Base-by-base conservation (phyloP, 2,113 vertebrate species). In the Copsychus sechellarum region DNA sequence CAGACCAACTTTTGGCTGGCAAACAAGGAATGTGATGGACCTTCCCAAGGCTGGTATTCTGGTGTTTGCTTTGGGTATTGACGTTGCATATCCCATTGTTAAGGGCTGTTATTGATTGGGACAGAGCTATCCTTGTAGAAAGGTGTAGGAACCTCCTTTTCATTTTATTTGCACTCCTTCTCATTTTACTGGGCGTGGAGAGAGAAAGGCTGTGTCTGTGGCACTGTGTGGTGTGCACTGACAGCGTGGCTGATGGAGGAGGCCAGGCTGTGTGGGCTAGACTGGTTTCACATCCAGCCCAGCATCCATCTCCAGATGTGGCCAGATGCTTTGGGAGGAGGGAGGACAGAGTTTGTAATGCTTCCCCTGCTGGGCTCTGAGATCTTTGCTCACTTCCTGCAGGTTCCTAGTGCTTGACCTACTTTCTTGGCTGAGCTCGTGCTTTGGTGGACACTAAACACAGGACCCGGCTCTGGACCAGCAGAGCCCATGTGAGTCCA, bases 191-290 rank as follows among this genome's bases (percentile, higher is more conserved):
- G 53, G 34, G n/a, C 0, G 4, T n/a, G 12, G 28, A 47, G n/a
- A 73, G 21, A 62, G 77, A 25, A 58, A 79, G 43, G 24, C 23
- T 5, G 2, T 25, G 38, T 38, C 65, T 0, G 0, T 71, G 69
- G 15, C 2, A 3, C 26, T 19, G 14, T 28, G 38, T 47, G 43
- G 22, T 34, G 11, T 0, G 0, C 53, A 12, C 48, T 0, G 71
- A n/a, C 13, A 24, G 54, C 0, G 0, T 28, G 54, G n/a, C 31
- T 7, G 10, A 31, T 1, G 12, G 72, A 83, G 4, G 31, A 56
- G 53, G 16, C 21, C 66, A 17, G 19, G 2, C 25, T 17, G 2
- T 5, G 5, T 53, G 28, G 15, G 14, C 51, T 77, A 36, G 45
- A 33, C 43, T 5, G 6, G 8, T n/a, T 84, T 66, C 2, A 0